Conservation (phyloP, 2,113 vertebrate genomes). For the Anolis sagrei region DNA sequence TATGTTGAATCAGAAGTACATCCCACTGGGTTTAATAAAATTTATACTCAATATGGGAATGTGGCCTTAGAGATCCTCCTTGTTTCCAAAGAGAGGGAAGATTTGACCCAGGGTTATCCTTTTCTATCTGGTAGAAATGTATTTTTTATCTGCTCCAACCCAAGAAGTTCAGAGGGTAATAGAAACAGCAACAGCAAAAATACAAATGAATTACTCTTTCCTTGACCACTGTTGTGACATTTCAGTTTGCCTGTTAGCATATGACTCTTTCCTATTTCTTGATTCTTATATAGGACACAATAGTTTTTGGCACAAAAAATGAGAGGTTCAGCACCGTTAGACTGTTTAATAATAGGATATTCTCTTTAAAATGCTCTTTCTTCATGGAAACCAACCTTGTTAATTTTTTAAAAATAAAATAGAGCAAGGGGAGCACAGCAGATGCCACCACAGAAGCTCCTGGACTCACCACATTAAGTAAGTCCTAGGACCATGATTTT, state of each 20-base stretch:
- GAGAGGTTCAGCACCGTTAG: neutral
- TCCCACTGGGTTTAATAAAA: neutral
- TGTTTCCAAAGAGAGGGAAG: neutral
- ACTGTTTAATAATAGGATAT: too few relatives aligned
- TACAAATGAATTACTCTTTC: neutral
- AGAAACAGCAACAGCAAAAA: neutral
- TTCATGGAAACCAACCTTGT: neutral
- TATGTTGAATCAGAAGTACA: neutral
- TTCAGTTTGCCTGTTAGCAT: neutral
- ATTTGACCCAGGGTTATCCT: neutral
- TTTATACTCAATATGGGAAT: neutral
- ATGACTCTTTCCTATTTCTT: neutral
- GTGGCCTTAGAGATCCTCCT: neutral
- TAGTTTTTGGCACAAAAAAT: neutral
- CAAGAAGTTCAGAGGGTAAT: neutral
- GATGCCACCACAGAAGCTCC: too few relatives aligned
- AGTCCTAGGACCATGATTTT: too few relatives aligned
- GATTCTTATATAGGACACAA: neutral
- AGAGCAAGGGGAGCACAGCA: too few relatives aligned
- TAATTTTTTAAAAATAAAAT: too few relatives aligned
- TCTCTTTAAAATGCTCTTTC: neutral
- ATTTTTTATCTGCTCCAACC: neutral
- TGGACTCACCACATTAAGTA: too few relatives aligned
- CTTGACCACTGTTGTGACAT: neutral
- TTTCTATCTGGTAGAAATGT: neutral